A percentile compares a stretch with the other conserved stretches of the same genome.
phyloP scores from a whole-genome alignment of 2,797 vertebrate species.

The Tangara arthus region DNA sequence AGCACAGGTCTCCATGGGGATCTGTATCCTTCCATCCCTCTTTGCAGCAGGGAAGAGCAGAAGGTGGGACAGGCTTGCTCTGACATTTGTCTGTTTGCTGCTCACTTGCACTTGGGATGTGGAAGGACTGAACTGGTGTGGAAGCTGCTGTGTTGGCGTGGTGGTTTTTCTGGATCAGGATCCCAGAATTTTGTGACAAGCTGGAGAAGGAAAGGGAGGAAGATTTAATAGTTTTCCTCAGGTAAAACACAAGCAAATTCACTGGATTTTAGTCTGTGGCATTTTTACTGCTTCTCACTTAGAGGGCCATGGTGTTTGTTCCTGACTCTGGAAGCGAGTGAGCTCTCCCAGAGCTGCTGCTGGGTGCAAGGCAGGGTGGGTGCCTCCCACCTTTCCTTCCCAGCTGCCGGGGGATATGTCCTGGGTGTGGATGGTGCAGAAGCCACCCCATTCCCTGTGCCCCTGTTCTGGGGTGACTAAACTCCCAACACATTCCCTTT shows the following conservation, averaged over 20 bases:
- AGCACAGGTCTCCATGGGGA: neutral
- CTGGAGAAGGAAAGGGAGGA: neutral
- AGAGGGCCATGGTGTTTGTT: neutral
- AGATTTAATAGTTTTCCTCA: neutral
- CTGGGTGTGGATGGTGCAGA: neutral
- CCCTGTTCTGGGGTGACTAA: neutral
- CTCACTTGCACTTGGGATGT: fast-evolving
- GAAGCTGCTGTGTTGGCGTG: neutral
- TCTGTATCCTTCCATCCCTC: neutral
- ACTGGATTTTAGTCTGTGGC: neutral
- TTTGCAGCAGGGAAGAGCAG: neutral
- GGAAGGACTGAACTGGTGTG: neutral
- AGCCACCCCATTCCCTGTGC: neutral
- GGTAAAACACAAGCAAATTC: neutral
- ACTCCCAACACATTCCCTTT: neutral
- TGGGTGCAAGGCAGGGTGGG: fast-evolving
- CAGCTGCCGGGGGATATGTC: neutral
- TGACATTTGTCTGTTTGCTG: fast-evolving
- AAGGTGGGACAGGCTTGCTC: neutral
- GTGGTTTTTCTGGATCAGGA: neutral
- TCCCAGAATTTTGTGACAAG: neutral
- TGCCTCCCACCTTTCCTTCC: neutral
- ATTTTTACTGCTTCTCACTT: neutral
- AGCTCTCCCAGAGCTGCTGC: neutral
- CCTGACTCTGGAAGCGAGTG: fast-evolving